A percentile compares a stretch with the other conserved stretches of the same genome.
phyloP scores from a whole-genome alignment of 2,113 vertebrate species.

The Zosterops hypoxanthus region DNA sequence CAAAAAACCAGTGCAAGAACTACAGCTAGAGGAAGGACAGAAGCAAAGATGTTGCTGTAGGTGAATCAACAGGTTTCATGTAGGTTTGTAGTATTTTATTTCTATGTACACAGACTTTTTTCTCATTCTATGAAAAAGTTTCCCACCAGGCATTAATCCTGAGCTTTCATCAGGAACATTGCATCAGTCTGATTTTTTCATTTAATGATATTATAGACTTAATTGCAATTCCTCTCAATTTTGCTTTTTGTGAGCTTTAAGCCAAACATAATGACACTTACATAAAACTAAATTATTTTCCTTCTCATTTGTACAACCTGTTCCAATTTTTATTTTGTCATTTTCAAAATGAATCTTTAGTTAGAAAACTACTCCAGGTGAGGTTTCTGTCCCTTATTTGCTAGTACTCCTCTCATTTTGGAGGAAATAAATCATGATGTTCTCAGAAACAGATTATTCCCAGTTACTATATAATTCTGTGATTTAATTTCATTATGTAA shows the following conservation, averaged over 20 bases:
- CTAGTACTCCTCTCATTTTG: neutral
- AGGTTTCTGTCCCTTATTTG: neutral
- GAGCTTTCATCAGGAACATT: neutral
- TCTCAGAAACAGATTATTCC: neutral
- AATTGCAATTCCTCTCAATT: neutral
- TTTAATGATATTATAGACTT: neutral
- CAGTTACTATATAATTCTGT: neutral
- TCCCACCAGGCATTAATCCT: neutral
- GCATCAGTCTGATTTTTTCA: neutral
- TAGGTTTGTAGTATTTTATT: neutral
- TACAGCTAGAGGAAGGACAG: neutral
- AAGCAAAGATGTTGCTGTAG: neutral
- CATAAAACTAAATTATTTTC: neutral
- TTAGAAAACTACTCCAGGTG: neutral
- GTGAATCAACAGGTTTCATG: neutral
- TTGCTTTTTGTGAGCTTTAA: neutral
- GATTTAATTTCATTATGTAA: neutral
- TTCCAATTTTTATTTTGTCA: neutral
- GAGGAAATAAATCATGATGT: neutral
- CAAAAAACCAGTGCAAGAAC: neutral
- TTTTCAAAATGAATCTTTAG: neutral
- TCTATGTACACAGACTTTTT: neutral
- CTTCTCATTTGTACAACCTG: neutral
- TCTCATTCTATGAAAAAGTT: neutral
- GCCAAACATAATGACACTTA: neutral